Base-by-base conservation (phyloP, 1,140 invertebrate species). In the Colletes gigas region DNA sequence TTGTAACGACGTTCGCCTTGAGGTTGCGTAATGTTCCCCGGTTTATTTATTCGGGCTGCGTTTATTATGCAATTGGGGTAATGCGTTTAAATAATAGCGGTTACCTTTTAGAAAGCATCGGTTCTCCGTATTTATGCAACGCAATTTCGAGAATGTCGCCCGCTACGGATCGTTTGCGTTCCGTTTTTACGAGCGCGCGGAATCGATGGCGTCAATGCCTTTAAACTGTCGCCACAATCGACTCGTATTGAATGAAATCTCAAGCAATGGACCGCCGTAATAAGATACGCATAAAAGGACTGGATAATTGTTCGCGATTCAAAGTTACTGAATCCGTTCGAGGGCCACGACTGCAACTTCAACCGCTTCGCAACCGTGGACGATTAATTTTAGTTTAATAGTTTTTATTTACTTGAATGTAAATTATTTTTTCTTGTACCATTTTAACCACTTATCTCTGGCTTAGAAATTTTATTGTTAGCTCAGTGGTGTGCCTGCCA, bases 51-150 rank as follows among this genome's bases (percentile, higher is more conserved):
- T 39, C 71, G 21, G 21, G 19, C 8, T 17, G 41, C 55, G 70
- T 41, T 73, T 39, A 63, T 74, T 74, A 74, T 52, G 71, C 71
- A 74, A 74, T 52, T 12, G 21, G 44, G 15, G 15, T 41, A 59
- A 73, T 52, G 71, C 71, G 12, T 74, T 74, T 74, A 50, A 74
- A 74, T 74, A 74, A 74, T 63, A 52, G 59, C 71, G 7, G 71
- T 8, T 19, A 5, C 21, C 59, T 52, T 73, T 73, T 73, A 72
- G 69, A 72, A 72, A 72, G 69, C 19, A 41, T 47, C 54, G 14
- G 17, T 41, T 39, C 54, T 10, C n/a, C 2, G n/a, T 41, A 39
- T 63, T 63, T 52, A 63, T 52, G 71, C 59, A 74, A 74, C 15
- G 17, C 9, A 19, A 59, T 59, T 65, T 65, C 4, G 30, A 15